phyloP scores from a whole-genome alignment of 2,888 invertebrate genomes.

The Trisateles emortualis region DNA sequence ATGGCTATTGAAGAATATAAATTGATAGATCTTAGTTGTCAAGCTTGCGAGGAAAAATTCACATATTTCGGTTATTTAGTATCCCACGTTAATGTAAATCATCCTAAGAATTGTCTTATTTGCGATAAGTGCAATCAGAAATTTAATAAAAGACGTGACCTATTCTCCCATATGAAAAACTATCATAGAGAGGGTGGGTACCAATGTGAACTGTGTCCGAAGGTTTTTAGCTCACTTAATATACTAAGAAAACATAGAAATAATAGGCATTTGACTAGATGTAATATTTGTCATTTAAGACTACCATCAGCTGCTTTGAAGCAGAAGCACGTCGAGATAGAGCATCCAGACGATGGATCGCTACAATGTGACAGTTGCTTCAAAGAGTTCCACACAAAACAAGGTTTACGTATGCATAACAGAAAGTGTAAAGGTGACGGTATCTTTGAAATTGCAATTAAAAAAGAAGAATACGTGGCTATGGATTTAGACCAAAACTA shows the following conservation, averaged over 20 bases:
- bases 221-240: conserved; percentile 72
- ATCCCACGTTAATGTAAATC: conserved; percentile 74
- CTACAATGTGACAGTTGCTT: conserved; percentile 73
- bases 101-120: conserved; percentile 78
- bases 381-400: conserved; percentile 79
- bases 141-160: conserved; percentile 76
- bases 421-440: conserved; percentile 73
- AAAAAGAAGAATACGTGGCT: conserved; percentile 66
- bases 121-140: conserved; percentile 79
- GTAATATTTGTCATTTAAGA: conserved; percentile 72
- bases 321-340: conserved; percentile 75
- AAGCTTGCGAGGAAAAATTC: conserved; percentile 71
- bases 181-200: conserved; percentile 81
- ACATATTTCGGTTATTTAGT: conserved; percentile 78
- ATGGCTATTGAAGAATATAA: conserved; percentile 79
- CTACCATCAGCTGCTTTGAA: conserved; percentile 75
- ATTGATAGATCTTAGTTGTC: conserved; percentile 69
- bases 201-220: conserved; percentile 72
- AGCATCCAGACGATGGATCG: conserved; percentile 78
- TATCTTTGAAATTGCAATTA: conserved; percentile 61
- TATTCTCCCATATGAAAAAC: conserved; percentile 80
- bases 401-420: conserved; percentile 76
- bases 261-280: conserved; percentile 74
- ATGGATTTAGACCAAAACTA: conserved; percentile 72
- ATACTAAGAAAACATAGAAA: conserved; percentile 75